Conservation (phyloP, 2,797 vertebrate genomes). For the Echiichthys vipera region DNA sequence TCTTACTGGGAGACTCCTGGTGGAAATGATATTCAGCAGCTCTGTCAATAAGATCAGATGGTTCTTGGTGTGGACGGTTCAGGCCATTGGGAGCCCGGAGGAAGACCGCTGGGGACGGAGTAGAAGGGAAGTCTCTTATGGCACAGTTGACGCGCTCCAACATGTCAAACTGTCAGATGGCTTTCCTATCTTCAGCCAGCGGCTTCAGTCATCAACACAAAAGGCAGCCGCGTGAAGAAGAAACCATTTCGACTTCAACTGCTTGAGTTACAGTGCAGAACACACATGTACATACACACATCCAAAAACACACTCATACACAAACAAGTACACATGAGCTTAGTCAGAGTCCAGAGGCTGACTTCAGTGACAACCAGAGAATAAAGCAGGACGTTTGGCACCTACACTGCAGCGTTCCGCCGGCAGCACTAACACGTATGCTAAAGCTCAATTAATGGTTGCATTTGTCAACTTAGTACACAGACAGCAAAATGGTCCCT, state of each 20-base stretch:
- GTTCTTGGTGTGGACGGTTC: constrained; percentile 1
- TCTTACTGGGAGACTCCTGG: neutral
- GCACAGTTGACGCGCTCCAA: constrained; percentile 47
- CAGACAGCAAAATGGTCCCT: neutral
- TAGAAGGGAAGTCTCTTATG: constrained; percentile 49
- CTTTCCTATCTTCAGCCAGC: constrained; percentile 39
- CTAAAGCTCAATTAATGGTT: neutral
- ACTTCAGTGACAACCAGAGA: constrained; percentile 42
- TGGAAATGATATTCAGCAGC: constrained; percentile 11
- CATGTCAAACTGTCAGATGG: constrained; percentile 36
- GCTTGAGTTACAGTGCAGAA: constrained; percentile 50
- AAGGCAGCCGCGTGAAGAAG: constrained; percentile 71
- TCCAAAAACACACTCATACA: constrained; percentile 9
- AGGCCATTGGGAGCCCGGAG: neutral
- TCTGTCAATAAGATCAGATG: neutral
- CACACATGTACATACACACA: constrained; percentile 25
- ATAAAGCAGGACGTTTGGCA: constrained; percentile 45
- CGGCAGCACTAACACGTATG: neutral
- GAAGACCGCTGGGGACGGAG: constrained; percentile 32
- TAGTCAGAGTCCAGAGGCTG: constrained; percentile 67
- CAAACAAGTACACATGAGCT: constrained; percentile 32
- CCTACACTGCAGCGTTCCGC: constrained; percentile 13
- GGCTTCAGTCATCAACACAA: constrained; percentile 60
- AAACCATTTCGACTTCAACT: constrained; percentile 55
- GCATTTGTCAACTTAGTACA: neutral